Evolutionary conservation across 1,140 invertebrate species (phyloP).

Genomic region (Penaeus vannamei): DNA sequence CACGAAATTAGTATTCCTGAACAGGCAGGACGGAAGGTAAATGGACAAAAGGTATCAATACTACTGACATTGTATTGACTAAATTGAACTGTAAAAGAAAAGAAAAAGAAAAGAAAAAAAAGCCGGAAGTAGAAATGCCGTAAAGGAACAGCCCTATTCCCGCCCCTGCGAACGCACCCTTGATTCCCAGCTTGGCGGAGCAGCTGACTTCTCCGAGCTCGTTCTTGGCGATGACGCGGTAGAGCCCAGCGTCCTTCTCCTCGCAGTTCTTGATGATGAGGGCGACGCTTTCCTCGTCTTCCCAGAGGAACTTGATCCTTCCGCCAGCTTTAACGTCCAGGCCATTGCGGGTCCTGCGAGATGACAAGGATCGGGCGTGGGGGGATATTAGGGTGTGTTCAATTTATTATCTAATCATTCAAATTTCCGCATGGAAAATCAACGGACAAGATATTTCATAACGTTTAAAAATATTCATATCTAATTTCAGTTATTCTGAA

Average conservation of each 20-base stretch:
- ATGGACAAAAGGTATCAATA: too few relatives aligned
- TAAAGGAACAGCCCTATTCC: neutral
- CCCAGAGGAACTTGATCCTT: conserved; percentile 89
- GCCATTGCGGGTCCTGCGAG: conserved; percentile 82
- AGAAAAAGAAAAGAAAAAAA: neutral
- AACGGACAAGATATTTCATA: too few relatives aligned
- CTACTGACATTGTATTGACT: conserved; percentile 76
- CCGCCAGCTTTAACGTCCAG: conserved; percentile 85
- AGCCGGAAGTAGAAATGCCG: neutral
- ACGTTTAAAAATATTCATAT: too few relatives aligned
- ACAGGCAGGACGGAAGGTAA: too few relatives aligned
- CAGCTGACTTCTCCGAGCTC: conserved; percentile 88
- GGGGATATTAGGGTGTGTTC: too few relatives aligned
- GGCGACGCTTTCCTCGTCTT: conserved; percentile 92
- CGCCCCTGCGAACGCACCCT: conserved; percentile 73
- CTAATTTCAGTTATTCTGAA: too few relatives aligned
- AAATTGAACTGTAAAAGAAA: neutral
- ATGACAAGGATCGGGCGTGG: neutral
- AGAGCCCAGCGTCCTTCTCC: conserved; percentile 86
- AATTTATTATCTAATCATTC: too few relatives aligned
- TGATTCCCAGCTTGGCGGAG: conserved; percentile 83
- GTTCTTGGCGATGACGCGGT: conserved; percentile 88
- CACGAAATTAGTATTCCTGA: too few relatives aligned
- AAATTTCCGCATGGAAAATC: too few relatives aligned
- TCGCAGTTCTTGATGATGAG: conserved; percentile 91